Evolutionary conservation across 2,888 invertebrate genomes (phyloP).

Genomic region (Idaea aversata): DNA sequence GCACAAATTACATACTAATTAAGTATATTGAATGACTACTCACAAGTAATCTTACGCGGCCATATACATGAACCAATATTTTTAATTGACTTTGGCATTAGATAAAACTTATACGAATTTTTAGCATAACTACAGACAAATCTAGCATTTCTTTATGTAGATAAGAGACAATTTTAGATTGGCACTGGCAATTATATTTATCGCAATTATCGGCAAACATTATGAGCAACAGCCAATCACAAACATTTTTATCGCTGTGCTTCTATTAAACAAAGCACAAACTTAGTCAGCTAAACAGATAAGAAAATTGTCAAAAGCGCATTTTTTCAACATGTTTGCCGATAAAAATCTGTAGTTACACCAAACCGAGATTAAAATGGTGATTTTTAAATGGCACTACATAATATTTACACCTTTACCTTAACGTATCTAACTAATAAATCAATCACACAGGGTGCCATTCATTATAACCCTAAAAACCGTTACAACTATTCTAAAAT

Average conservation of each 20-base stretch:
- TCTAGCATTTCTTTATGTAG: no score
- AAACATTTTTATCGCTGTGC: no score
- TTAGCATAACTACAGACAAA: neutral
- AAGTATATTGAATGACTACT: neutral
- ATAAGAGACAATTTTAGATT: no score
- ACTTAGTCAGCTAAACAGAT: no score
- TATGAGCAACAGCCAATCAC: no score
- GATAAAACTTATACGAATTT: constrained; percentile 38
- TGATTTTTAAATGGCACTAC: constrained; percentile 63
- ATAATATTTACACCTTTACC: constrained; percentile 50
- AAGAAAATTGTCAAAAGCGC: neutral
- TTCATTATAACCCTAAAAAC: neutral
- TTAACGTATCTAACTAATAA: neutral
- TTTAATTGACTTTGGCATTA: constrained; percentile 66
- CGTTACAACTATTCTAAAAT: neutral
- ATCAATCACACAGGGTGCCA: constrained; percentile 6
- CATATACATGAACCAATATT: constrained; percentile 18
- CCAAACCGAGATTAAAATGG: constrained; percentile 23
- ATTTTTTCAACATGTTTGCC: neutral
- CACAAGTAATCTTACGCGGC: constrained; percentile 4
- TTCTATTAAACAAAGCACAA: no score
- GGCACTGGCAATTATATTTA: no score
- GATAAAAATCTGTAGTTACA: neutral
- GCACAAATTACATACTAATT: constrained; percentile 22
- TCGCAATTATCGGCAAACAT: no score